phyloP scores from a whole-genome alignment of 1,140 invertebrate genomes.

The Drosophila nigrodunni region DNA sequence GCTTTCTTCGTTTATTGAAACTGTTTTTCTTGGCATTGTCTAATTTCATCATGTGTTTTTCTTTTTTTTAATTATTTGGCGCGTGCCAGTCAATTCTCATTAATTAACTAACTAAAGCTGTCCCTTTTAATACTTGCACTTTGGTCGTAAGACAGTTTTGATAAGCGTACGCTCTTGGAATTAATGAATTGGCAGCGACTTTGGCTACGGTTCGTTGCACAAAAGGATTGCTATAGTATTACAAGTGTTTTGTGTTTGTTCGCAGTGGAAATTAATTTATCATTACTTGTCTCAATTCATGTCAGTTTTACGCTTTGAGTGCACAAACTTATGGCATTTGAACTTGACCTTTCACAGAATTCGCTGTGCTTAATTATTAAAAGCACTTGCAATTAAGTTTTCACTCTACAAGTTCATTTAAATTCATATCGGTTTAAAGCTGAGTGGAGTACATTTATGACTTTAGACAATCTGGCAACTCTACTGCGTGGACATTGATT shows the following conservation, averaged over 20 bases:
- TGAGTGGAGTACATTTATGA: not conserved
- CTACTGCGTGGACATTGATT: no score
- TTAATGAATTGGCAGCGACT: constrained; percentile 70
- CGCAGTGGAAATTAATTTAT: constrained; percentile 62
- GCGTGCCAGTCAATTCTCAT: constrained; percentile 40
- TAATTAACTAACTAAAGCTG: constrained; percentile 67
- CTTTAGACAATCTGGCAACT: no score
- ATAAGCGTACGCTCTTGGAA: constrained; percentile 59
- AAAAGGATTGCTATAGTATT: constrained; percentile 14
- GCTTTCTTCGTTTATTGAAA: constrained; percentile 11
- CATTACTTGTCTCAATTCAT: constrained; percentile 27
- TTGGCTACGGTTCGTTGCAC: constrained; percentile 27
- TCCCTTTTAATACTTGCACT: constrained; percentile 54
- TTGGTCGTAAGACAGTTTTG: constrained; percentile 37
- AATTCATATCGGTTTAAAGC: not conserved
- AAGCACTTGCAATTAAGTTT: constrained; percentile 10
- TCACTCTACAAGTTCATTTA: not conserved
- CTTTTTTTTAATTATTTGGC: not conserved
- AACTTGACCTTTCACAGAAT: not conserved
- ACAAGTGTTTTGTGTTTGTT: constrained; percentile 14
- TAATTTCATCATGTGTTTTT: constrained; percentile 1
- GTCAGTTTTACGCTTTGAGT: constrained; percentile 11
- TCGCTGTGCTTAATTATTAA: constrained; percentile 1
- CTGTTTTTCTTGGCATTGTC: constrained; percentile 7
- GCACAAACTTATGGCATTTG: constrained; percentile 10